A percentile compares a stretch with the other conserved stretches of the same genome.
Conservation (phyloP, 2,797 vertebrate species). For the Luscinia luscinia region DNA sequence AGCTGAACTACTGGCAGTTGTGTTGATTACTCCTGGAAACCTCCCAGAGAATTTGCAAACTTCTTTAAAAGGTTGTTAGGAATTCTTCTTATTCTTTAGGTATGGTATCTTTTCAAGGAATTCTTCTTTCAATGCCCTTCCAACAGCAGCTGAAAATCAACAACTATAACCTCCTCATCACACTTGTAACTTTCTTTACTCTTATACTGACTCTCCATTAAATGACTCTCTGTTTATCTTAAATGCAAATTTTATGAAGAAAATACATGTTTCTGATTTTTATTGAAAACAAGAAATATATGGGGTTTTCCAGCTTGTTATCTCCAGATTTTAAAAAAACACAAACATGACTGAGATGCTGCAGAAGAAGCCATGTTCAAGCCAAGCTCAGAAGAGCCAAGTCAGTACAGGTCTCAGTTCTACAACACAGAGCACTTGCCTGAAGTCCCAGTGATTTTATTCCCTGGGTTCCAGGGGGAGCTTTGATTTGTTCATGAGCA, state of each 20-base stretch:
- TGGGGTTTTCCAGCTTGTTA: background rate
- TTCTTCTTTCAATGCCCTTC: background rate
- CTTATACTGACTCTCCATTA: background rate
- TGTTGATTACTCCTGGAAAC: background rate
- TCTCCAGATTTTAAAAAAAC: background rate
- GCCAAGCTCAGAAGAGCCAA: background rate
- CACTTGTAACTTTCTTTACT: background rate
- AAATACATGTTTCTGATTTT: background rate
- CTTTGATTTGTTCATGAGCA: background rate
- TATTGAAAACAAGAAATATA: background rate
- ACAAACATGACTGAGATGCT: background rate
- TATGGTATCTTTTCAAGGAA: background rate
- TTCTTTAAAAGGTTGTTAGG: background rate
- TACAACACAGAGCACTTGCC: background rate
- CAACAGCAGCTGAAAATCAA: background rate
- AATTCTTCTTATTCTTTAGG: background rate
- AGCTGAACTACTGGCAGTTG: background rate
- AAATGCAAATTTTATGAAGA: background rate
- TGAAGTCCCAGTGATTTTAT: background rate
- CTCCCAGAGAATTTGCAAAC: background rate
- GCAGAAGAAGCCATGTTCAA: background rate
- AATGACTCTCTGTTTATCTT: background rate
- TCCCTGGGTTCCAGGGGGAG: background rate
- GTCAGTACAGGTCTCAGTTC: background rate
- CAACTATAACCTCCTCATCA: background rate